A percentile compares a stretch with the other conserved stretches of the same genome.
Evolutionary conservation across 2,888 invertebrate species (phyloP).

Genomic region (Eristalinus sepulchralis): DNA sequence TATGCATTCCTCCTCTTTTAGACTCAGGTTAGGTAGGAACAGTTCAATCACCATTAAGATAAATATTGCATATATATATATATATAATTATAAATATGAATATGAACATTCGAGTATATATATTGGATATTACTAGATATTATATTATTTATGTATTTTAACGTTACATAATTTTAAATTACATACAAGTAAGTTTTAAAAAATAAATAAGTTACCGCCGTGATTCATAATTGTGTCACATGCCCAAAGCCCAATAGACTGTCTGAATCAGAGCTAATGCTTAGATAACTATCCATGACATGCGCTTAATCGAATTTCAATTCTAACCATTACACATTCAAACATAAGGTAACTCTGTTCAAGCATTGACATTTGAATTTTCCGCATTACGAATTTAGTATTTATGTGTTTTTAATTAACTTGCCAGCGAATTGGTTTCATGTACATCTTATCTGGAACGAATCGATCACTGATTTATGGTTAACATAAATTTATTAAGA

Average conservation of each 20-base stretch:
- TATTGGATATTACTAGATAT: no score
- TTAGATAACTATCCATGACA: slow-evolving; percentile 7
- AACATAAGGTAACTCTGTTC: not conserved
- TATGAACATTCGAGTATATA: no score
- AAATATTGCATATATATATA: no score
- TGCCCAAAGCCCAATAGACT: not conserved
- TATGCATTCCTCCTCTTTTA: no score
- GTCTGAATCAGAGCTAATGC: not conserved
- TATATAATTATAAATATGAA: no score
- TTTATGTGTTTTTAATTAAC: slow-evolving; percentile 81
- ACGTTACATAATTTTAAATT: no score
- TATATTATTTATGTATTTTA: no score
- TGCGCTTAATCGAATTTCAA: slow-evolving; percentile 36
- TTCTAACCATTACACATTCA: not conserved
- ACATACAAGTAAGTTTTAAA: no score
- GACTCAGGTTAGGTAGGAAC: no score
- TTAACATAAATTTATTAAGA: slow-evolving; percentile 37
- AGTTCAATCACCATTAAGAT: no score
- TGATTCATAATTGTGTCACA: not conserved
- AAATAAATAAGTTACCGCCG: not conserved
- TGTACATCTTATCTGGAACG: slow-evolving; percentile 56
- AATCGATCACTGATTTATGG: slow-evolving; percentile 58
- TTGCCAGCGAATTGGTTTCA: slow-evolving; percentile 73
- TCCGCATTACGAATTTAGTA: slow-evolving; percentile 62
- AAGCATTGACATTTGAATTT: slow-evolving; percentile 41